These are phyloP conservation scores for Trachelus iudaicus DNA, from an alignment of 2,888 invertebrate species.

Conservation along the genomic window DNA sequence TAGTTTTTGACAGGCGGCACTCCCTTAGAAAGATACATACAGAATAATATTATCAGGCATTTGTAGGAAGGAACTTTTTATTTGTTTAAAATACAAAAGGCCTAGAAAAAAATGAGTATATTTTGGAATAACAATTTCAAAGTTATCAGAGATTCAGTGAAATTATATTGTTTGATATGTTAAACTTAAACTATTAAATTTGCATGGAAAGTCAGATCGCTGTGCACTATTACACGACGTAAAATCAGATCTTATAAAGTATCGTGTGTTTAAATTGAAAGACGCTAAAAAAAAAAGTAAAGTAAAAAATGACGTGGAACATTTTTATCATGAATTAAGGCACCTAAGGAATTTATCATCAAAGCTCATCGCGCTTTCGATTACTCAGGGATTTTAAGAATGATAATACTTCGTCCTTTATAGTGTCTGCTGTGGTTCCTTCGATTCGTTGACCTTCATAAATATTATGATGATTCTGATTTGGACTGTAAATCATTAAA, in stretches of 20 bases:
- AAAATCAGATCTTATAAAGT: neutral
- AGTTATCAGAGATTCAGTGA: neutral
- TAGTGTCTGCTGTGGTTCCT: conserved; percentile 36
- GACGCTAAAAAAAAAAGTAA: conserved; percentile 13
- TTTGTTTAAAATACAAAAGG: neutral
- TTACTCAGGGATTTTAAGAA: conserved; percentile 20
- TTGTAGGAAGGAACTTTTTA: neutral
- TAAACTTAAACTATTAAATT: neutral
- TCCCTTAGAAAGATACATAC: neutral
- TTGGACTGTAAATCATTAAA: conserved; percentile 73
- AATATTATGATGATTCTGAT: conserved; percentile 55
- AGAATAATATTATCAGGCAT: neutral
- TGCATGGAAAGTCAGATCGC: neutral
- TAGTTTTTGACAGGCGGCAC: neutral
- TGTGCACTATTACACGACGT: neutral
- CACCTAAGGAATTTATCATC: conserved; percentile 25
- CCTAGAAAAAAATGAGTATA: neutral
- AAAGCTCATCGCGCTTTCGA: conserved; percentile 41
- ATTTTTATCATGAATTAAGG: conserved; percentile 12
- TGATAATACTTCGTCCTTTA: conserved; percentile 32
- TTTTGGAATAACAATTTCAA: neutral
- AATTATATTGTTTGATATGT: neutral
- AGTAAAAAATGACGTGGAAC: conserved; percentile 18
- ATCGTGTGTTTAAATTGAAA: conserved; percentile 25
- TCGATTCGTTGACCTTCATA: conserved; percentile 35